Conservation (phyloP, 2,888 invertebrate genomes). For the Epiperipatus broadwayi region DNA sequence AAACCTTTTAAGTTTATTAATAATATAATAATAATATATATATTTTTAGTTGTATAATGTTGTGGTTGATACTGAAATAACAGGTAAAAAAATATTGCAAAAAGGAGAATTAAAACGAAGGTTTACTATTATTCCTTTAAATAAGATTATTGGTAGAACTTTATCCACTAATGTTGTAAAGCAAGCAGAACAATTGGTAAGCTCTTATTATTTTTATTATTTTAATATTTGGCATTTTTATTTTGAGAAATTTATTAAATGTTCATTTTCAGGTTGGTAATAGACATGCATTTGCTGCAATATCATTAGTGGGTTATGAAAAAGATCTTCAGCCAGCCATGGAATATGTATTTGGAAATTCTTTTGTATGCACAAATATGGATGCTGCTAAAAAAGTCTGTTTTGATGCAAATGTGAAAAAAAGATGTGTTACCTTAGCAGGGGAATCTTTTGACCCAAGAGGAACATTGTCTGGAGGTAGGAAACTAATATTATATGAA, state of each 20-base stretch:
- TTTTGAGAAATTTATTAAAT: constrained; percentile 7
- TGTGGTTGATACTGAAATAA: constrained; percentile 64
- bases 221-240: not conserved
- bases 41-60: constrained; percentile 59
- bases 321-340: constrained; percentile 48
- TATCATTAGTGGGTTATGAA: constrained; percentile 54
- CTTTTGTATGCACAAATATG: constrained; percentile 63
- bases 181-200: constrained; percentile 48
- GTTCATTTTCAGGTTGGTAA: constrained; percentile 41
- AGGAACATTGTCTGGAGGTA: constrained; percentile 76
- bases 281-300: constrained; percentile 58
- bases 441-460: constrained; percentile 80
- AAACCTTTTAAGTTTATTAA: not conserved
- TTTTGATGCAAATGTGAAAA: constrained; percentile 23
- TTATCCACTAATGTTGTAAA: constrained; percentile 41
- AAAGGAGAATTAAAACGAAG: constrained; percentile 56
- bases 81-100: constrained; percentile 63
- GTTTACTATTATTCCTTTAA: constrained; percentile 73
- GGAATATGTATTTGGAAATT: constrained; percentile 66
- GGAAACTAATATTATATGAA: constrained; percentile 3
- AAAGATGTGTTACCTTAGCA: constrained; percentile 52
- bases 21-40: constrained; percentile 7
- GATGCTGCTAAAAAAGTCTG: constrained; percentile 52
- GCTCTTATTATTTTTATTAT: constrained; percentile 17
- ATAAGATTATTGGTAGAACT: constrained; percentile 49